These are phyloP conservation scores for Phortica variegata DNA, from an alignment of 1,140 invertebrate genomes.

Conservation along the genomic window DNA sequence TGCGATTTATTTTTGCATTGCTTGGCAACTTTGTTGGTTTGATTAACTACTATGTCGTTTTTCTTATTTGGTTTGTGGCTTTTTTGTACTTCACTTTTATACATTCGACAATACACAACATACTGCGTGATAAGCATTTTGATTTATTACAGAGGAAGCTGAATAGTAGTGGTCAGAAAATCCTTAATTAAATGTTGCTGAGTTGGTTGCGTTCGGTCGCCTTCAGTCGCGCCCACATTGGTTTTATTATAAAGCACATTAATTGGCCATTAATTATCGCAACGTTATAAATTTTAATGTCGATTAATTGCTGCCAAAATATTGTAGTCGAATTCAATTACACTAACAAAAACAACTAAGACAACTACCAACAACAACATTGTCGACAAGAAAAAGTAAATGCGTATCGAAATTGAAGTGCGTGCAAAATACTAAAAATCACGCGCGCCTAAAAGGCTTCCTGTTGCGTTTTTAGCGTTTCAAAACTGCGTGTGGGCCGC, in stretches of 20 bases:
- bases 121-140: conserved; percentile 52
- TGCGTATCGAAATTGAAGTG: conserved; percentile 21
- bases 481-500: conserved; percentile 47
- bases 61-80: too few relatives aligned
- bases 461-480: too few relatives aligned
- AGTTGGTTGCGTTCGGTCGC: too few relatives aligned
- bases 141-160: conserved; percentile 43
- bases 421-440: conserved; percentile 11
- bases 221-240: too few relatives aligned
- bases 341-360: too few relatives aligned
- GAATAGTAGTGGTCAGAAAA: conserved; percentile 24
- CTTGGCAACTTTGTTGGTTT: conserved; percentile 3
- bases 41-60: too few relatives aligned
- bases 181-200: conserved; percentile 50
- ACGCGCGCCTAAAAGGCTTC: conserved; percentile 37
- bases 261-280: conserved; percentile 49
- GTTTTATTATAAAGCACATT: conserved; percentile 51
- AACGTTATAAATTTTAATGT: conserved; percentile 51
- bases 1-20: not conserved
- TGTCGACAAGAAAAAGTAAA: conserved; percentile 27
- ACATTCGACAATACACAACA: too few relatives aligned
- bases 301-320: conserved; percentile 54
- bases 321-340: too few relatives aligned
- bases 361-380: conserved; percentile 27
- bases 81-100: too few relatives aligned